Evolutionary conservation across 2,113 vertebrate species (phyloP).

Genomic region (Tonatia bakeri): DNA sequence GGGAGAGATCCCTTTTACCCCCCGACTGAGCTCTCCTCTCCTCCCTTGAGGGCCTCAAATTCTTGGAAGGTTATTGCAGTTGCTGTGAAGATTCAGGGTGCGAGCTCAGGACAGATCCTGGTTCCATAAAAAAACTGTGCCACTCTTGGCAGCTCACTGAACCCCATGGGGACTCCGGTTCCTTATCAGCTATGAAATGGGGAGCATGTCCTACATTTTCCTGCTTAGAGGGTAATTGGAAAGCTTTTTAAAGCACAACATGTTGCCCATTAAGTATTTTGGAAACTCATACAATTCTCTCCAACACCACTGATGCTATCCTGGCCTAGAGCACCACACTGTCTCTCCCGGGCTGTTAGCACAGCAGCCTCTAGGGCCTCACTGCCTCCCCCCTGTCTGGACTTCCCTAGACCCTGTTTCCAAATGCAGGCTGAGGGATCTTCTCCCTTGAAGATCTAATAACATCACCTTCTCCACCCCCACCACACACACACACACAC

Average conservation of each 20-base stretch:
- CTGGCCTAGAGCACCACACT: neutral
- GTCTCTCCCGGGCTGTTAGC: neutral
- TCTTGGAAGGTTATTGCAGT: neutral
- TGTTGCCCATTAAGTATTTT: neutral
- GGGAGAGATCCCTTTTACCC: neutral
- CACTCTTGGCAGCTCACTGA: neutral
- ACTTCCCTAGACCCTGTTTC: neutral
- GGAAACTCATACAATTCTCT: neutral
- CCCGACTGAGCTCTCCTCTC: neutral
- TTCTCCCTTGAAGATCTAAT: constrained; percentile 11
- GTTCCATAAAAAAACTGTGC: neutral
- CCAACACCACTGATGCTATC: too few species aligned
- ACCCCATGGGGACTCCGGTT: neutral
- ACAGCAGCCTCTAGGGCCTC: neutral
- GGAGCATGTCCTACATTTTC: neutral
- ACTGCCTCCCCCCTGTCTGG: neutral
- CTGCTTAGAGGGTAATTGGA: neutral
- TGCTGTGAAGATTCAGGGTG: neutral
- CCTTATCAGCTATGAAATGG: neutral
- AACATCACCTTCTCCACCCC: neutral
- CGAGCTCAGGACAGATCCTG: neutral
- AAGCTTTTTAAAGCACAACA: neutral
- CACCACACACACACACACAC: too few species aligned
- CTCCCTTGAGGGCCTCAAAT: neutral
- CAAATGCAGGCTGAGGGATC: neutral